Conservation (phyloP, 2,797 vertebrate genomes). For the Pogonophryne albipinna region DNA sequence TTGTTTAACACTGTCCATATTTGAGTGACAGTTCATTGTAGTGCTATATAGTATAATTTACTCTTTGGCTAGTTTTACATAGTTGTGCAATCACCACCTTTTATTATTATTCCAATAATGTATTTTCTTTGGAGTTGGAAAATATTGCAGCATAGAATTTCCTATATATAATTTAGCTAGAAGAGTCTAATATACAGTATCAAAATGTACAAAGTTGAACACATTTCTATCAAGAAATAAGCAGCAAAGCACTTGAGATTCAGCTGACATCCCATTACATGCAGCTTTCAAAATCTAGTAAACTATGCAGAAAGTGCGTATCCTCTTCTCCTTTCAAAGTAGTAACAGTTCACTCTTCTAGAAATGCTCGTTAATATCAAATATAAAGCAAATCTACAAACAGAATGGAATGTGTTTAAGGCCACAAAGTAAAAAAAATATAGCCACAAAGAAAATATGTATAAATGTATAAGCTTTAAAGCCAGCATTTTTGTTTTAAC, state of each 20-base stretch:
- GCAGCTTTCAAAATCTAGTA: slow-evolving; percentile 29
- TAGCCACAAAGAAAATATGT: slow-evolving; percentile 40
- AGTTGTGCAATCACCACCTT: slow-evolving; percentile 8
- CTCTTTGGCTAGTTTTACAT: slow-evolving; percentile 68
- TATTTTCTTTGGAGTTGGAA: slow-evolving; percentile 56
- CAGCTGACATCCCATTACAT: slow-evolving; percentile 16
- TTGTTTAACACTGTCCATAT: neutral
- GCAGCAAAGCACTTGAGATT: slow-evolving; percentile 30
- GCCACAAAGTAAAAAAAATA: slow-evolving; percentile 51
- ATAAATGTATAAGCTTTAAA: slow-evolving; percentile 60
- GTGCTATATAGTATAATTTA: slow-evolving; percentile 25
- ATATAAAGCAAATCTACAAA: slow-evolving; percentile 45
- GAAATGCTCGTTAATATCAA: slow-evolving; percentile 47
- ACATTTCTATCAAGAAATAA: slow-evolving; percentile 48
- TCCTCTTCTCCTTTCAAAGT: slow-evolving; percentile 29
- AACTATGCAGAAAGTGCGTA: slow-evolving; percentile 52
- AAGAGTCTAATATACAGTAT: slow-evolving; percentile 13
- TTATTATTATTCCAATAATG: slow-evolving; percentile 10
- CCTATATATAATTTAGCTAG: neutral
- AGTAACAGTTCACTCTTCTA: slow-evolving; percentile 3
- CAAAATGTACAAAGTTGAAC: slow-evolving; percentile 52
- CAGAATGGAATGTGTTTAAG: slow-evolving; percentile 69
- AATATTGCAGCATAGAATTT: slow-evolving; percentile 19
- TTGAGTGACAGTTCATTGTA: neutral
- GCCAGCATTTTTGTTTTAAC: slow-evolving; percentile 40